Evolutionary conservation across 2,888 invertebrate genomes (phyloP), one percentile per base, ranked within the genome.

Genomic region (Cantharis flavilabris): DNA sequence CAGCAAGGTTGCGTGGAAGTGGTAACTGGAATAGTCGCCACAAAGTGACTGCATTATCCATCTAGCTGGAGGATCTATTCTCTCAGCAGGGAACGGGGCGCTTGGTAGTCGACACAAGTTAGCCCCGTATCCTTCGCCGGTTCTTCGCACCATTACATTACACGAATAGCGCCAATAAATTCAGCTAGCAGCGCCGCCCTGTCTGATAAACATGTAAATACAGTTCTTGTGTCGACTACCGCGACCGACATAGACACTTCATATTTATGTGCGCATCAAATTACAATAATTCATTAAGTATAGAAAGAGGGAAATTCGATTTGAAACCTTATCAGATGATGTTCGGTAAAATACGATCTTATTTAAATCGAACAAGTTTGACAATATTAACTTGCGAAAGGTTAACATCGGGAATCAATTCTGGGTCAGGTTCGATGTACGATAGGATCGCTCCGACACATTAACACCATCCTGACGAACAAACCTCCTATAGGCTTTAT

Each of bases 171-270:
- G 82, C 82, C 86, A 84, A 86, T 87, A 86, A 86, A 86, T 86
- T 84, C 82, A 80, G 80, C 78, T 72, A 75, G 79, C 79, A 85
- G 84, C 85, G 85, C 85, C 85, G 83, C 83, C 82, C 82, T 81
- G 84, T 82, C 84, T 84, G 86, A 86, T 87, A 86, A 87, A 86
- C 86, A 87, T 86, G 86, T 86, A 87, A 86, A 87, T 87, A 84
- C 79, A 78, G 73, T 76, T 77, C 67, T 73, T 73, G 79, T 80
- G 80, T 78, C 79, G 80, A 80, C 73, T 77, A 72, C 79, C 71
- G 69, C 76, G 75, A 78, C 78, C 81, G 81, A 83, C 82, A 83
- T 84, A 84, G 85, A 83, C 83, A 84, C 83, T 83, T 82, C 83
- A 84, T 86, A 86, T 86, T 85, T 85, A 85, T 84, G 85, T 84